Percentiles rank a stretch among this genome's conserved stretches.
phyloP scores from a whole-genome alignment of 2,888 invertebrate genomes.

The Pasiphila rectangulata region DNA sequence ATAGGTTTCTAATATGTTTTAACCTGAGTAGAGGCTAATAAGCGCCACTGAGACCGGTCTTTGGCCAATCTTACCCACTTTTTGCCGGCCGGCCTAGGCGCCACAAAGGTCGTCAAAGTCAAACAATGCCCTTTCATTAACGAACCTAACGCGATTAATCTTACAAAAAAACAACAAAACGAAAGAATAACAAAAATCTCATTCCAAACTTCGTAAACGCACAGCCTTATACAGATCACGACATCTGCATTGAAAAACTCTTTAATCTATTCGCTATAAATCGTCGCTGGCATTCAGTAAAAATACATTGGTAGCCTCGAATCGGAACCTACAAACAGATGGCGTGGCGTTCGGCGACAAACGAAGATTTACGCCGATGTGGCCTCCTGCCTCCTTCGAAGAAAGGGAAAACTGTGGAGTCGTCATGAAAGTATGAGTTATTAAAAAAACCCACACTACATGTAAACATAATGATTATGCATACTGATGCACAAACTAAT shows the following conservation, averaged over 20 bases:
- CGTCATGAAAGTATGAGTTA: neutral
- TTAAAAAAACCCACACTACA: no score
- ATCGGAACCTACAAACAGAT: slow-evolving; percentile 45
- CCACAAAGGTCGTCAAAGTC: no score
- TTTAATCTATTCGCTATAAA: slow-evolving; percentile 39
- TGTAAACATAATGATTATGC: no score
- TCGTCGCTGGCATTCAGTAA: slow-evolving; percentile 42
- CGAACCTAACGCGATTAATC: no score
- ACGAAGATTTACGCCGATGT: slow-evolving; percentile 52
- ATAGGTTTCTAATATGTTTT: no score
- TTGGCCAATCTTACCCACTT: no score
- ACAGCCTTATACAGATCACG: neutral
- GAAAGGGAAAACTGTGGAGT: slow-evolving; percentile 5
- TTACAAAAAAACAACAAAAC: neutral
- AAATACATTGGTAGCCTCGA: slow-evolving; percentile 43
- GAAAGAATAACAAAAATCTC: neutral
- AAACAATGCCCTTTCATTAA: no score
- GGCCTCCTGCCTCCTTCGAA: slow-evolving; percentile 33
- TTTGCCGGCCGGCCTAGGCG: no score
- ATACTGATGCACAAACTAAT: no score
- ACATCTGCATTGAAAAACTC: slow-evolving; percentile 17
- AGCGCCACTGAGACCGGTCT: no score
- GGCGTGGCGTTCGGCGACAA: slow-evolving; percentile 43
- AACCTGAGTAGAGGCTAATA: no score
- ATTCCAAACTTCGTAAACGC: slow-evolving; percentile 1